Evolutionary conservation across 2,797 vertebrate species (phyloP).

Genomic region (Monodelphis domestica): DNA sequence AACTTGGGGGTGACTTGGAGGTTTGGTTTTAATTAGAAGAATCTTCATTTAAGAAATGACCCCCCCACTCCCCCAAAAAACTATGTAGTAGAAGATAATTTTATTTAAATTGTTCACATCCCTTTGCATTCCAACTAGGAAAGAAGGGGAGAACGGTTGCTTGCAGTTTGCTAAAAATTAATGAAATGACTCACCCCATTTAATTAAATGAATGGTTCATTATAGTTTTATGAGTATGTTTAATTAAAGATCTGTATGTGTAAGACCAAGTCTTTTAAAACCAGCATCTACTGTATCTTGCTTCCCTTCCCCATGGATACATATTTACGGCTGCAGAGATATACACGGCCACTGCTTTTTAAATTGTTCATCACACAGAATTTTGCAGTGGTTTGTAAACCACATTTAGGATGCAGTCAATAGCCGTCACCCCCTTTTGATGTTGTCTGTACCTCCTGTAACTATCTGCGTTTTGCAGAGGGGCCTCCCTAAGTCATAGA

Average conservation of each 20-base stretch:
- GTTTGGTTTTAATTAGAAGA: slow-evolving; percentile 56
- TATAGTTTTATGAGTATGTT: slow-evolving; percentile 81
- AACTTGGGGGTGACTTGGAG: background rate
- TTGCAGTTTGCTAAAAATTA: slow-evolving; percentile 80
- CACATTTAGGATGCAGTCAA: background rate
- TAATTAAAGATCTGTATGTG: slow-evolving; percentile 83
- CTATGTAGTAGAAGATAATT: slow-evolving; percentile 40
- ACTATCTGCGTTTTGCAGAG: background rate
- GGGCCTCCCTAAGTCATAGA: background rate
- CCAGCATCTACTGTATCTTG: slow-evolving; percentile 49
- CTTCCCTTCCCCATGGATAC: slow-evolving; percentile 39
- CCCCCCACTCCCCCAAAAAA: background rate
- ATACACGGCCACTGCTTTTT: background rate
- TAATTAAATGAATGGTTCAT: slow-evolving; percentile 81
- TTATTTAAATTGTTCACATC: slow-evolving; percentile 74
- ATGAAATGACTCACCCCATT: slow-evolving; percentile 82
- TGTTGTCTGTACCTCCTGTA: background rate
- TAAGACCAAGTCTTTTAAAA: slow-evolving; percentile 74
- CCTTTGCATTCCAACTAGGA: slow-evolving; percentile 70
- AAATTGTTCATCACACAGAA: background rate
- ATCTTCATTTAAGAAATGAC: slow-evolving; percentile 23
- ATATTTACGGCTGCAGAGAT: background rate
- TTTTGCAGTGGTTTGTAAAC: background rate
- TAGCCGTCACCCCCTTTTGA: background rate
- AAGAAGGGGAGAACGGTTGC: slow-evolving; percentile 68